These are phyloP conservation scores for Colostygia pectinataria DNA, from an alignment of 2,888 invertebrate genomes.

Conservation along the genomic window DNA sequence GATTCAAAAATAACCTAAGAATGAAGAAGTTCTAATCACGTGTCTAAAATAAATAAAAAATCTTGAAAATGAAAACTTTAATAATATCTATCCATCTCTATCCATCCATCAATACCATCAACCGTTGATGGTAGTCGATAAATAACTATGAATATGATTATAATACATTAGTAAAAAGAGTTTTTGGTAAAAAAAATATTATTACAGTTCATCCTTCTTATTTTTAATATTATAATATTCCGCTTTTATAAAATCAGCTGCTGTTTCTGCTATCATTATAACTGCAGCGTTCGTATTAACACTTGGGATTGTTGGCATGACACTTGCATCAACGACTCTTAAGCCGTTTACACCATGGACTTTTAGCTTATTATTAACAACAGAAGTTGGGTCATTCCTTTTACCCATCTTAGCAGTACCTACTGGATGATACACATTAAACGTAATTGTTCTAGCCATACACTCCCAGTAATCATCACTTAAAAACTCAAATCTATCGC, in stretches of 20 bases:
- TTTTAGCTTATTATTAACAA: conserved; percentile 59
- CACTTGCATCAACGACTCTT: conserved; percentile 69
- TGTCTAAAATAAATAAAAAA: too few species aligned
- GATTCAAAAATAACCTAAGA: too few species aligned
- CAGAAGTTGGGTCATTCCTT: conserved; percentile 50
- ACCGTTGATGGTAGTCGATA: too few species aligned
- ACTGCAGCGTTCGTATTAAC: conserved; percentile 70
- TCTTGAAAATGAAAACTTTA: too few species aligned
- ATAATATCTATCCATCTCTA: too few species aligned
- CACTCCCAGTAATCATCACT: conserved; percentile 72
- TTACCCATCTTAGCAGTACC: conserved; percentile 74
- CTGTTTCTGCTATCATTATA: conserved; percentile 75
- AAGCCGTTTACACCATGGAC: conserved; percentile 58
- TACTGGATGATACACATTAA: conserved; percentile 71
- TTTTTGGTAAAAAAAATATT: neutral
- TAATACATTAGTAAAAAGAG: too few species aligned
- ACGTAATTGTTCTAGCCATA: conserved; percentile 69
- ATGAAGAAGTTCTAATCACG: too few species aligned
- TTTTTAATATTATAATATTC: conserved; percentile 41
- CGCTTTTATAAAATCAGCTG: conserved; percentile 68
- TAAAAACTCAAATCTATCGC: conserved; percentile 56
- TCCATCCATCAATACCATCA: too few species aligned
- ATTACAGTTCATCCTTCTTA: conserved; percentile 58
- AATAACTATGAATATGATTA: too few species aligned
- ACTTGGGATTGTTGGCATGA: conserved; percentile 74